A percentile compares a stretch with the other conserved stretches of the same genome.
Conservation (phyloP, 2,888 invertebrate species). For the Andricus quercusramuli region DNA sequence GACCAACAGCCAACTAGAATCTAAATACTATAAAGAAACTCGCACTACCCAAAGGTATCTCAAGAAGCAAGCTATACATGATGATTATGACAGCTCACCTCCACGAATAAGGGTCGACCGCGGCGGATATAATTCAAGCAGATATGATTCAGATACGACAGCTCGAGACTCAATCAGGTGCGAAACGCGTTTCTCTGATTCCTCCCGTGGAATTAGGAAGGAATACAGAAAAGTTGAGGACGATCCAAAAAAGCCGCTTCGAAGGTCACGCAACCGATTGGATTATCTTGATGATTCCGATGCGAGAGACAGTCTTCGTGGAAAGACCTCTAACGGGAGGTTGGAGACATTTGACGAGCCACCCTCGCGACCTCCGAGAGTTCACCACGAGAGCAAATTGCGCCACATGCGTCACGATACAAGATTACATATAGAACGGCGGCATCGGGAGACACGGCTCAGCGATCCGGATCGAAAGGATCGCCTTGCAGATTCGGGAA, state of each 20-base stretch:
- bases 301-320: constrained; percentile 66
- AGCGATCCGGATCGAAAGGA: constrained; percentile 81
- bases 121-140: constrained; percentile 70
- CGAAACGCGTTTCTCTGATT: constrained; percentile 65
- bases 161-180: constrained; percentile 70
- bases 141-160: constrained; percentile 75
- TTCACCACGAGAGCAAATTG: constrained; percentile 72
- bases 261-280: constrained; percentile 71
- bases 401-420: constrained; percentile 78
- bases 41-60: constrained; percentile 70
- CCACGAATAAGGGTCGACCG: constrained; percentile 67
- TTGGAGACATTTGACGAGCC: constrained; percentile 71
- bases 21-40: constrained; percentile 71
- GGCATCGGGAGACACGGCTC: constrained; percentile 70
- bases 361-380: constrained; percentile 64
- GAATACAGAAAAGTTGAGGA: constrained; percentile 67
- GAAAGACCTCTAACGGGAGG: constrained; percentile 59
- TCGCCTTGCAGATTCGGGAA: constrained; percentile 88
- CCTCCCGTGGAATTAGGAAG: constrained; percentile 61
- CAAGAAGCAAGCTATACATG: constrained; percentile 67
- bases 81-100: constrained; percentile 75
- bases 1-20: constrained; percentile 73
- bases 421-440: constrained; percentile 73
- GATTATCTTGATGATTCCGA: constrained; percentile 74
- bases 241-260: constrained; percentile 68